Conservation (phyloP, 2,888 invertebrate species). For the Acanthosepion pharaonis region DNA sequence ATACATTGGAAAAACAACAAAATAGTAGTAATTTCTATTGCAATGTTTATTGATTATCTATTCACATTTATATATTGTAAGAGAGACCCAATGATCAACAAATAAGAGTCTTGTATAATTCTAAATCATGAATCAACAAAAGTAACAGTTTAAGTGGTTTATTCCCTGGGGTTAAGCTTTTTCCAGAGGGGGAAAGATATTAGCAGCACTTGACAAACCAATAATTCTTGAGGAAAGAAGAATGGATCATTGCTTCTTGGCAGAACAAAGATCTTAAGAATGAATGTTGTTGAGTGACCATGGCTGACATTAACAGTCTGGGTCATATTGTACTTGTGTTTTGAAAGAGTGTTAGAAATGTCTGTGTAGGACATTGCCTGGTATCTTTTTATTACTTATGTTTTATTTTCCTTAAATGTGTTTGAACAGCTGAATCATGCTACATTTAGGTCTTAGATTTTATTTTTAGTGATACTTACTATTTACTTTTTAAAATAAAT, state of each 20-base stretch:
- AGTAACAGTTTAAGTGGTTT: not conserved
- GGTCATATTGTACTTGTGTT: not conserved
- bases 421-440: no score
- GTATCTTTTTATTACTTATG: not conserved
- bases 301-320: not conserved
- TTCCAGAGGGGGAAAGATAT: not conserved
- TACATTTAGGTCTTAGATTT: no score
- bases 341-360: not conserved
- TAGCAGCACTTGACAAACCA: not conserved
- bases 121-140: not conserved
- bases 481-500: no score
- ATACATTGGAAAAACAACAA: not conserved
- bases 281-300: not conserved
- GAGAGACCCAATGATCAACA: not conserved
- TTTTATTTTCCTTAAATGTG: not conserved
- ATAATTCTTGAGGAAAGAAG: not conserved
- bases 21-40: not conserved
- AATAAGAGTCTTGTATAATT: not conserved
- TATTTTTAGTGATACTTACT: no score
- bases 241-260: not conserved
- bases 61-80: not conserved
- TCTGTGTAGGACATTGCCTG: not conserved
- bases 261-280: not conserved
- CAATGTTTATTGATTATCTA: not conserved
- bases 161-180: not conserved